These are phyloP conservation scores for Hedya salicella DNA, from an alignment of 2,888 invertebrate species.

Conservation along the genomic window DNA sequence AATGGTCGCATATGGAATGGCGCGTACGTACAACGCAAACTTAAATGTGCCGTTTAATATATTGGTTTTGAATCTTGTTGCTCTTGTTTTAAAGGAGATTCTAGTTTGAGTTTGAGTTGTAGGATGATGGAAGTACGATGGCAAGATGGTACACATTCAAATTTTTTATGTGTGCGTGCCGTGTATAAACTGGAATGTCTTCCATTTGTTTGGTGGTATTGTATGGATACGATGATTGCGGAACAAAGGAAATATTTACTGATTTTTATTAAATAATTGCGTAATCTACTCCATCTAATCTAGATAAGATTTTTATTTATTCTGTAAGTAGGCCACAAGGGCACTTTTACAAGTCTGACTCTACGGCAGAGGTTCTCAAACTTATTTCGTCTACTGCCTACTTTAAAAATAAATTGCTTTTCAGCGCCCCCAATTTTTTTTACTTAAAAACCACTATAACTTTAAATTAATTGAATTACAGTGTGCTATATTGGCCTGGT, in stretches of 20 bases:
- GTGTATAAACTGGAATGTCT: conserved; percentile 60
- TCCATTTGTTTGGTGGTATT: conserved; percentile 50
- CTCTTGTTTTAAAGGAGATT: neutral
- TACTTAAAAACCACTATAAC: no score
- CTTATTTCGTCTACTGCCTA: no score
- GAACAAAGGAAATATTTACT: neutral
- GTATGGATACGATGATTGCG: conserved; percentile 43
- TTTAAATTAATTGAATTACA: no score
- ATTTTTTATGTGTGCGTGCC: conserved; percentile 46
- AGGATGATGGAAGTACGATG: neutral
- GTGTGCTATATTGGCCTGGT: no score
- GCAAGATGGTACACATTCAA: conserved; percentile 41
- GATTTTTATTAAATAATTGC: neutral
- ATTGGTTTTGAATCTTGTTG: neutral
- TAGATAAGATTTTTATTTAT: no score
- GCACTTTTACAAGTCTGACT: no score
- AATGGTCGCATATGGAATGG: conserved; percentile 9
- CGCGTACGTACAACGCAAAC: conserved; percentile 22
- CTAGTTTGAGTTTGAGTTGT: conserved; percentile 41
- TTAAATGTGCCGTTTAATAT: neutral
- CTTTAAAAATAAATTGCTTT: no score
- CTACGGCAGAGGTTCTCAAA: no score
- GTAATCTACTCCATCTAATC: no score
- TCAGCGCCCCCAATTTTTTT: no score
- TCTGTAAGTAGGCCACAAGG: no score